Evolutionary conservation across 2,888 invertebrate genomes (phyloP).

Genomic region (Tanypteryx hageni): DNA sequence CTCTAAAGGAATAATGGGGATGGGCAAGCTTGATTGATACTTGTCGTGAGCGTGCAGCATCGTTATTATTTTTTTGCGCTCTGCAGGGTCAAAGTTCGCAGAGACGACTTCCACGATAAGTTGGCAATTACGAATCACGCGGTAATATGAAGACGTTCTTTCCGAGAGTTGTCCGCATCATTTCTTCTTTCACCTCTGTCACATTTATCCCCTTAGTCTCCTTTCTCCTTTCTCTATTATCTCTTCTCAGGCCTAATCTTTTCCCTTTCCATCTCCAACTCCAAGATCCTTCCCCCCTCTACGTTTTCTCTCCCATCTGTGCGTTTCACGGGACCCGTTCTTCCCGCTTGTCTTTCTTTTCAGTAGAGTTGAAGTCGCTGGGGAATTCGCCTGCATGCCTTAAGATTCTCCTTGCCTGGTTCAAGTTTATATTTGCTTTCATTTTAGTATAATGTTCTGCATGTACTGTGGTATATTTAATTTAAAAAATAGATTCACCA

Average conservation of each 20-base stretch:
- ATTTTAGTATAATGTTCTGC: no score
- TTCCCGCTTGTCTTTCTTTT: no score
- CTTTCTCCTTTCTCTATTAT: not conserved
- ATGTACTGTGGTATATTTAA: no score
- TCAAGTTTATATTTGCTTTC: no score
- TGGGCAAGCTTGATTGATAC: not conserved
- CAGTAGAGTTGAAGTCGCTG: no score
- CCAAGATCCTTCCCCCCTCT: not conserved
- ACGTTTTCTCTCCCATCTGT: not conserved
- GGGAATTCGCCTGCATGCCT: no score
- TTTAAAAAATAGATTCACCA: no score
- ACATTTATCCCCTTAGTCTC: not conserved
- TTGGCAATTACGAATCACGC: not conserved
- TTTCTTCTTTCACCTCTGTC: not conserved
- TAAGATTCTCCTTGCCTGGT: no score
- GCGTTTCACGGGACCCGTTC: no score
- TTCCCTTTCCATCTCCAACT: not conserved
- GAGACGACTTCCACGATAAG: not conserved
- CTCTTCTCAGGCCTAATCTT: not conserved
- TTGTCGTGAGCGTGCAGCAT: not conserved
- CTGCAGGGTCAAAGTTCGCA: constrained; percentile 29
- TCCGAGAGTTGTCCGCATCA: no score
- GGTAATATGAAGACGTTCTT: constrained; percentile 36
- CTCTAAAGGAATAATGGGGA: not conserved
- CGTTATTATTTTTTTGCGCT: not conserved